Evolutionary conservation across 2,797 vertebrate species (phyloP), one percentile per base, ranked within the genome.

Genomic region (Miichthys miiuy): DNA sequence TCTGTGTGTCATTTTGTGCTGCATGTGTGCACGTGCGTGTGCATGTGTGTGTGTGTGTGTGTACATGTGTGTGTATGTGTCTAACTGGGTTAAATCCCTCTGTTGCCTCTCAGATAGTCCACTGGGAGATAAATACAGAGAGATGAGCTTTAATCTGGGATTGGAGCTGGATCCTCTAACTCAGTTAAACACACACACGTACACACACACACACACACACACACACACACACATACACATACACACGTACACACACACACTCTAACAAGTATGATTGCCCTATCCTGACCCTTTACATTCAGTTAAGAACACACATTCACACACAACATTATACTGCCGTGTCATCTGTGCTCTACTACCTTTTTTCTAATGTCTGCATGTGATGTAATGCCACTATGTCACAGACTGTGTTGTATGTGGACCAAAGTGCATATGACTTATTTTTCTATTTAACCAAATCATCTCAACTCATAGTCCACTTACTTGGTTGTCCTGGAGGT

Each of bases 131-230:
- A 91, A 84, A 88, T 73, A 81, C 60, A 38, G 72, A 70, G 57
- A 75, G 85, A 88, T 85, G 73, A 91, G 84, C 78, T 87, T 84
- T 92, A 92, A 94, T 91, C 91, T 87, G 72, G 88, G 89, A 90
- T 91, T 86, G 82, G 64, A 90, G 79, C 79, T 72, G 79, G 72
- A 91, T 91, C 83, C 82, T 79, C 69, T 85, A 91, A 89, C 87
- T 92, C 91, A 92, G 91, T 94, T 92, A 90, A 91, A 93, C 80
- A 84, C 85, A 61, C 21, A 80, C 52, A 63, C 46, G 65, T 34
- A 44, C 52, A 60, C 54, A 72, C 47, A 50, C 25, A 74, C 54
- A 50, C 41, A 30, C 48, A 63, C 41, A 61, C 38, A 73, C 47
- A 18, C 64, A 66, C 27, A 47, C 51, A 72, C 54, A 52, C 52